These are phyloP conservation scores for Ichneumon xanthorius DNA, from an alignment of 2,888 invertebrate species.

Conservation along the genomic window DNA sequence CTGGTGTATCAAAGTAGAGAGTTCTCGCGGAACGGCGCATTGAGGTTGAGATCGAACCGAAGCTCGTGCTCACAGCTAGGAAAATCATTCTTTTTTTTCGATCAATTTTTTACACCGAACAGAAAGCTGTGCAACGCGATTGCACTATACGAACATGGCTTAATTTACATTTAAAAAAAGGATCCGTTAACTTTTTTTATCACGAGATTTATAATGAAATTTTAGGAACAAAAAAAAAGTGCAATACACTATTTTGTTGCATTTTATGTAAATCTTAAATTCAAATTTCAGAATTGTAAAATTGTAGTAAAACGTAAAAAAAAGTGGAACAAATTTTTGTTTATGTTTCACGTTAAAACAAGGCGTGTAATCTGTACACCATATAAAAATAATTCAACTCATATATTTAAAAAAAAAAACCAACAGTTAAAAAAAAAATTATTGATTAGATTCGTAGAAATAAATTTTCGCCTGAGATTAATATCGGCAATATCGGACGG, in stretches of 20 bases:
- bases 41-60: not conserved
- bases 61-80: not conserved
- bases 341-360: too few species aligned
- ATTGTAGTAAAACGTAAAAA: too few species aligned
- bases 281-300: too few species aligned
- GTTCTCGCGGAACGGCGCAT: not conserved
- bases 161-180: not conserved
- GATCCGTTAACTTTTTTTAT: not conserved
- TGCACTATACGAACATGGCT: not conserved
- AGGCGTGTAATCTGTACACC: too few species aligned
- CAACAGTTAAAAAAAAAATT: too few species aligned
- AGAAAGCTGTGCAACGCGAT: not conserved
- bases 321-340: too few species aligned
- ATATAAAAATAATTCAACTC: too few species aligned
- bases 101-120: not conserved
- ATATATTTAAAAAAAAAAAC: too few species aligned
- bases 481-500: not conserved
- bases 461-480: constrained; percentile 15
- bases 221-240: too few species aligned
- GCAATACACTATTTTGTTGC: too few species aligned
- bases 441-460: not conserved
- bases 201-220: too few species aligned
- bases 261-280: too few species aligned
- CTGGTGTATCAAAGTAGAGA: not conserved
- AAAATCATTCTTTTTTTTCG: not conserved